These are phyloP conservation scores for Chaetura pelagica DNA, from an alignment of 2,113 vertebrate genomes.

Conservation along the genomic window DNA sequence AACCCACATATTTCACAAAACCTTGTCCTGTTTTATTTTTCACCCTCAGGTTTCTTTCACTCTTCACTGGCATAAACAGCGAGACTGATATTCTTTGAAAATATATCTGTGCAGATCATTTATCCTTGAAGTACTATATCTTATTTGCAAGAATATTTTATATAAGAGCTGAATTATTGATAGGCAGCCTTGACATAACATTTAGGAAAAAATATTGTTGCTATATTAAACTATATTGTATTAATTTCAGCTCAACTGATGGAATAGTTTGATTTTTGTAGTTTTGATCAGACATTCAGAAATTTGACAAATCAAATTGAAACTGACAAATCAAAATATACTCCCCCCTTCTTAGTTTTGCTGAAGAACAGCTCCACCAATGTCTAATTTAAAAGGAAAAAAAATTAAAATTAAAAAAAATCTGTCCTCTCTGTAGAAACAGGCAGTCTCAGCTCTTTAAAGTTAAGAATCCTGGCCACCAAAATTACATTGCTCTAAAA, in stretches of 20 bases:
- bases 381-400: neutral
- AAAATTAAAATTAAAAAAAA: neutral
- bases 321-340: neutral
- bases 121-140: neutral
- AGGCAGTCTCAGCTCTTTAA: neutral
- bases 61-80: neutral
- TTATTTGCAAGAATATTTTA: constrained; percentile 14
- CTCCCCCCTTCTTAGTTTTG: neutral
- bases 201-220: neutral
- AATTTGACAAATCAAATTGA: neutral
- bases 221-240: neutral
- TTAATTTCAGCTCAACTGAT: neutral
- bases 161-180: constrained; percentile 28
- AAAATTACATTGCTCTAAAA: neutral
- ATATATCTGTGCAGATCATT: neutral
- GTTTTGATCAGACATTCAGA: constrained; percentile 2
- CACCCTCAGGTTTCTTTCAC: neutral
- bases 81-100: neutral
- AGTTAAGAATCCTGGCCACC: neutral
- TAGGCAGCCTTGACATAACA: neutral
- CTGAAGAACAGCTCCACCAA: neutral
- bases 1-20: neutral
- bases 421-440: neutral
- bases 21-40: neutral
- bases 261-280: neutral